Percentiles rank a stretch among this genome's conserved stretches.
phyloP scores from a whole-genome alignment of 2,888 invertebrate genomes.

The Atrina japonica region DNA sequence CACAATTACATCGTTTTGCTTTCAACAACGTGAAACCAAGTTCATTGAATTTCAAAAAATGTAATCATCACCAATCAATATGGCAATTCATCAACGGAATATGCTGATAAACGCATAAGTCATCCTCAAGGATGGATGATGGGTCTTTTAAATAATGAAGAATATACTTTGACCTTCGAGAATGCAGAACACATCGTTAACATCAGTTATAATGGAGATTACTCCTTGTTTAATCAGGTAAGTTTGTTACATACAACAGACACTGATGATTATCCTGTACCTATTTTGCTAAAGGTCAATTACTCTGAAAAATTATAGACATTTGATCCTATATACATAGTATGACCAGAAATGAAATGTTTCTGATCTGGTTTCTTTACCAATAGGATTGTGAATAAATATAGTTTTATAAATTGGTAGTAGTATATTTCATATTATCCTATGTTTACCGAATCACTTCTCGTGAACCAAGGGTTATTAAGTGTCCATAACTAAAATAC shows the following conservation, averaged over 20 bases:
- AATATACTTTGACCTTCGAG: slow-evolving; percentile 63
- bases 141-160: slow-evolving; percentile 60
- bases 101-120: slow-evolving; percentile 66
- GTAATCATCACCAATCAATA: slow-evolving; percentile 63
- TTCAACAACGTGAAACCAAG: slow-evolving; percentile 68
- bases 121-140: slow-evolving; percentile 74
- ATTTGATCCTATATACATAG: neutral
- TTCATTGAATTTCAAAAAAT: slow-evolving; percentile 62
- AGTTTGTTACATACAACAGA: neutral
- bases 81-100: slow-evolving; percentile 61
- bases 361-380: neutral
- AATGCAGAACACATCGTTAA: slow-evolving; percentile 71
- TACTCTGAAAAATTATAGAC: neutral
- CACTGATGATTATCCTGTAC: neutral
- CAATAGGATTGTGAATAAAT: too few species aligned
- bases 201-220: slow-evolving; percentile 69
- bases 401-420: too few species aligned
- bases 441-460: too few species aligned
- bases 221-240: slow-evolving; percentile 65
- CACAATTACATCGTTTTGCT: slow-evolving; percentile 70
- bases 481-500: too few species aligned
- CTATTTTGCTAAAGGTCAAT: neutral
- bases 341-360: slow-evolving; percentile 44
- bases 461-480: too few species aligned
- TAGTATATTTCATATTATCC: too few species aligned